Evolutionary conservation across 2,797 vertebrate species (phyloP).

Genomic region (Micropoecilia bifurca): DNA sequence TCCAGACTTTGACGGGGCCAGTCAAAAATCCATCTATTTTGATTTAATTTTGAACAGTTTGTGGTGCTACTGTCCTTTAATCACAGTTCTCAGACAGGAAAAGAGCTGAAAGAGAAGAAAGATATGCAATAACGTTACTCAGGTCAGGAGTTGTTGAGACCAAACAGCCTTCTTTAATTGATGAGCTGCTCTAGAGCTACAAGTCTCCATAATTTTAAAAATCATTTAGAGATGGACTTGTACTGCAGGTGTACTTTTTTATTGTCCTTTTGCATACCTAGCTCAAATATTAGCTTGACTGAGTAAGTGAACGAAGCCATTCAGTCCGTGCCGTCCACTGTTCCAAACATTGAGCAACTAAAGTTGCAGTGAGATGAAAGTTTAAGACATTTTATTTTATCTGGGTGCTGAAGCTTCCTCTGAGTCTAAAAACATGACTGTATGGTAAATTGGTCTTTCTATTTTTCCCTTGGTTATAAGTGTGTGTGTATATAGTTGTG

Average conservation of each 20-base stretch:
- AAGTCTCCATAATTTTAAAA: neutral
- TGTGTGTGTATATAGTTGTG: neutral
- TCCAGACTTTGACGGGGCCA: neutral
- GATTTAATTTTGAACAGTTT: neutral
- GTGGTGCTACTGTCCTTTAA: neutral
- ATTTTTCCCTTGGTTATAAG: neutral
- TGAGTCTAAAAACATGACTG: neutral
- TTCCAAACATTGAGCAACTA: too few species aligned
- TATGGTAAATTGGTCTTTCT: neutral
- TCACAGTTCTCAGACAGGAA: neutral
- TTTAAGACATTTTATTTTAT: too few species aligned
- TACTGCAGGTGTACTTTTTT: neutral
- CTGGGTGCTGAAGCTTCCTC: too few species aligned
- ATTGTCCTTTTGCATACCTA: neutral
- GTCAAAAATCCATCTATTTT: neutral
- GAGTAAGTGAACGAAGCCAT: too few species aligned
- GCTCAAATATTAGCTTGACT: too few species aligned
- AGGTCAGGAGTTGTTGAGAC: neutral
- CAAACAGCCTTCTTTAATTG: neutral
- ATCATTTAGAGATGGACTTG: neutral
- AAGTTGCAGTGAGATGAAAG: too few species aligned
- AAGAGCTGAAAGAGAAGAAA: neutral
- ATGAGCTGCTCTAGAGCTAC: neutral
- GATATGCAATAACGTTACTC: neutral
- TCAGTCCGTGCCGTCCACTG: too few species aligned